A percentile compares a stretch with the other conserved stretches of the same genome.
Evolutionary conservation across 2,888 invertebrate genomes (phyloP).

Genomic region (Archips crataeganus): DNA sequence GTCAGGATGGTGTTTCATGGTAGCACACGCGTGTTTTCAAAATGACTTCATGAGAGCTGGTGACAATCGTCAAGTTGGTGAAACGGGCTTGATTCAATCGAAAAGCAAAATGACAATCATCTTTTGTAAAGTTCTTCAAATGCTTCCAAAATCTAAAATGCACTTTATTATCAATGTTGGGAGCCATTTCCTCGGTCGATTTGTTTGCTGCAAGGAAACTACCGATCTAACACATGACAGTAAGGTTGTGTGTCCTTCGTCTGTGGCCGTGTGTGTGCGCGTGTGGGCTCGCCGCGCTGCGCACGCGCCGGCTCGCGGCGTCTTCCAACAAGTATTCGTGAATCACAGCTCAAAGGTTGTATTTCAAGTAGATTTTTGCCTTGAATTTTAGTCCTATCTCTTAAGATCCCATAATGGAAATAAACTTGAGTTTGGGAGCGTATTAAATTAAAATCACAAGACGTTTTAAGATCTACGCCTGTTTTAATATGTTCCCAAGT

Average conservation of each 20-base stretch:
- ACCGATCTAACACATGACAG: neutral
- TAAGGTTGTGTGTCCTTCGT: conserved; percentile 1
- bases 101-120: too few relatives aligned
- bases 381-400: neutral
- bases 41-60: too few relatives aligned
- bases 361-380: conserved; percentile 2
- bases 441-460: neutral
- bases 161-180: neutral
- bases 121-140: too few relatives aligned
- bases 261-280: neutral
- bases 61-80: too few relatives aligned
- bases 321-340: neutral
- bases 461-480: too few relatives aligned
- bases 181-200: neutral
- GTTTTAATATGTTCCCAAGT: neutral
- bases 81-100: too few relatives aligned
- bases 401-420: neutral
- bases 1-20: too few relatives aligned
- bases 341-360: neutral
- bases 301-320: neutral
- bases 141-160: neutral
- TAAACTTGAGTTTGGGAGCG: neutral
- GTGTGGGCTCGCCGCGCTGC: neutral
- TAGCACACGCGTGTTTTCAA: too few relatives aligned
- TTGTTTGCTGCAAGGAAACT: neutral